phyloP scores from a whole-genome alignment of 2,888 invertebrate genomes.

The Diaphora mendica region DNA sequence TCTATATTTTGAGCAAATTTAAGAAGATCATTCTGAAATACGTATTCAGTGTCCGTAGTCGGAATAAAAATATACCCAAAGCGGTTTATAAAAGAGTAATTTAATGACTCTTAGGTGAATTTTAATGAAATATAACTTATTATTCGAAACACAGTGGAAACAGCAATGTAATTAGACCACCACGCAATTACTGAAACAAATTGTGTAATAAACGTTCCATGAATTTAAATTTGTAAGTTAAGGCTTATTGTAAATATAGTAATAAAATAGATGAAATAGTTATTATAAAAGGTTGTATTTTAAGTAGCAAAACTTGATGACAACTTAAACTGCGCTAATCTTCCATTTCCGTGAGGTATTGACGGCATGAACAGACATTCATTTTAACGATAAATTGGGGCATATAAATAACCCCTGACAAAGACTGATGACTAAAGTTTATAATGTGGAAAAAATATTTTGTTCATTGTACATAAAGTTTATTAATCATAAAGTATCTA shows the following conservation, averaged over 20 bases:
- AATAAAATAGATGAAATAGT: slow-evolving; percentile 45
- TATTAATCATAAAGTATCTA: slow-evolving; percentile 33
- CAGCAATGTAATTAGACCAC: slow-evolving; percentile 20
- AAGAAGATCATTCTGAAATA: not conserved
- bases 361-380: slow-evolving; percentile 33
- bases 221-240: slow-evolving; percentile 33
- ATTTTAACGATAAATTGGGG: slow-evolving; percentile 58
- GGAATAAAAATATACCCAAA: slow-evolving; percentile 11
- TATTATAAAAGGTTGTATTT: slow-evolving; percentile 30
- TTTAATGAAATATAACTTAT: slow-evolving; percentile 23
- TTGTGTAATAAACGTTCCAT: slow-evolving; percentile 32
- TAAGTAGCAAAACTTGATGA: slow-evolving; percentile 24
- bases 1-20: slow-evolving; percentile 13
- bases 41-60: slow-evolving; percentile 12
- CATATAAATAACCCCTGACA: slow-evolving; percentile 63
- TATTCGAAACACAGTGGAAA: slow-evolving; percentile 22
- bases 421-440: slow-evolving; percentile 76
- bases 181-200: slow-evolving; percentile 16
- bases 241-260: slow-evolving; percentile 48
- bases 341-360: slow-evolving; percentile 40
- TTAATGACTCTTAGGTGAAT: slow-evolving; percentile 23
- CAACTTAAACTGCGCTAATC: slow-evolving; percentile 33
- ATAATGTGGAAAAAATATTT: slow-evolving; percentile 46
- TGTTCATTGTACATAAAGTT: slow-evolving; percentile 50
- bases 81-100: slow-evolving; percentile 13